These are phyloP conservation scores for Ormyrus labotus DNA, from an alignment of 2,888 invertebrate species.

Conservation along the genomic window DNA sequence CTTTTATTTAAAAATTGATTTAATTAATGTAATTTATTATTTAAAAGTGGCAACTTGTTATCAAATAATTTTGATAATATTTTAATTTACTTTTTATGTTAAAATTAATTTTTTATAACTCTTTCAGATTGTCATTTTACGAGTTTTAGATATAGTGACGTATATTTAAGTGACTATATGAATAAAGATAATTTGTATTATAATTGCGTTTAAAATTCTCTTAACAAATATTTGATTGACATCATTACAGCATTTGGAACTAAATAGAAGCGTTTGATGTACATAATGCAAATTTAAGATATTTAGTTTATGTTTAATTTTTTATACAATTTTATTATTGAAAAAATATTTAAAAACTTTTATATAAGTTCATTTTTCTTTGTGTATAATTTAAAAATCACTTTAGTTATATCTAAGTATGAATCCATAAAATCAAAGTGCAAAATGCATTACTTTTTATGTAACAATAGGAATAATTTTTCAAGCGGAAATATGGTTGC, in stretches of 20 bases:
- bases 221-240: constrained; percentile 3
- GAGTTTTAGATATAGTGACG: constrained; percentile 47
- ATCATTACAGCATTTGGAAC: neutral
- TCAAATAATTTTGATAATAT: constrained; percentile 8
- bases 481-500: too few relatives aligned
- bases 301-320: too few relatives aligned
- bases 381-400: too few relatives aligned
- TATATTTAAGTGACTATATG: constrained; percentile 44
- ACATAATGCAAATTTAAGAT: too few relatives aligned
- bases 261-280: too few relatives aligned
- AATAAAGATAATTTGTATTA: constrained; percentile 53
- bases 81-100: constrained; percentile 27
- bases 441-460: too few relatives aligned
- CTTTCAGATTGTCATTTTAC: constrained; percentile 43
- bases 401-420: too few relatives aligned
- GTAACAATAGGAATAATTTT: too few relatives aligned
- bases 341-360: too few relatives aligned
- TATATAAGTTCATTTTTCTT: too few relatives aligned
- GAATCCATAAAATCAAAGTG: too few relatives aligned
- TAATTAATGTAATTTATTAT: constrained; percentile 28
- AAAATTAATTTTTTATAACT: constrained; percentile 40
- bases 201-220: constrained; percentile 22
- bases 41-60: constrained; percentile 32
- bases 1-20: constrained; percentile 40
- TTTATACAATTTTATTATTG: too few relatives aligned